Evolutionary conservation across 1,140 invertebrate species (phyloP).

Genomic region (Himalopsyche phryganea): DNA sequence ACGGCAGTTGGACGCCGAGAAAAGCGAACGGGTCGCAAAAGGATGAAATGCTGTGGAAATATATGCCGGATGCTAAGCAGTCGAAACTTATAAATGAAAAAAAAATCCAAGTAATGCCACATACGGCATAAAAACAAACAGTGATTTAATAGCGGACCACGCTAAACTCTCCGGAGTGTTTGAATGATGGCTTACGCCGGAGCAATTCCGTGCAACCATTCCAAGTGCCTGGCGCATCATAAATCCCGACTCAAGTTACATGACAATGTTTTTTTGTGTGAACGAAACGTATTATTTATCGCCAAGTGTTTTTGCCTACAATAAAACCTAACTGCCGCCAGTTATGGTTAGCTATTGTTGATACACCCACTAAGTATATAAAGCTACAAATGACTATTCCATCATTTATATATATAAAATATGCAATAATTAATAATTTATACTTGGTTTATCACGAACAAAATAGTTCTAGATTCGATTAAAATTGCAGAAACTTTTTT

Average conservation of each 20-base stretch:
- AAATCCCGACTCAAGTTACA: slow-evolving; percentile 6
- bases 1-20: too few relatives aligned
- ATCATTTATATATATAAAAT: too few relatives aligned
- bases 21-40: too few relatives aligned
- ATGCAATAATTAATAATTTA: too few relatives aligned
- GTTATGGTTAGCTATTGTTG: too few relatives aligned
- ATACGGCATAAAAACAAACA: background rate
- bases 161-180: slow-evolving; percentile 4
- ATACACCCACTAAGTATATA: too few relatives aligned
- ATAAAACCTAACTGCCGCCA: too few relatives aligned
- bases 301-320: background rate
- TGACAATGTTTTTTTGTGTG: slow-evolving; percentile 10
- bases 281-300: slow-evolving; percentile 8
- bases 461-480: too few relatives aligned
- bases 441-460: too few relatives aligned
- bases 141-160: slow-evolving; percentile 1
- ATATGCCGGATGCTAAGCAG: background rate
- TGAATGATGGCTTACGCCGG: slow-evolving; percentile 8
- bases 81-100: background rate
- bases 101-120: background rate
- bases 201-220: slow-evolving; percentile 1
- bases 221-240: slow-evolving; percentile 11
- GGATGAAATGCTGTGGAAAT: too few relatives aligned
- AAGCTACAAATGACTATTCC: too few relatives aligned
- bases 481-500: too few relatives aligned